phyloP scores from a whole-genome alignment of 2,113 vertebrate genomes.

The Bubo scandiacus region DNA sequence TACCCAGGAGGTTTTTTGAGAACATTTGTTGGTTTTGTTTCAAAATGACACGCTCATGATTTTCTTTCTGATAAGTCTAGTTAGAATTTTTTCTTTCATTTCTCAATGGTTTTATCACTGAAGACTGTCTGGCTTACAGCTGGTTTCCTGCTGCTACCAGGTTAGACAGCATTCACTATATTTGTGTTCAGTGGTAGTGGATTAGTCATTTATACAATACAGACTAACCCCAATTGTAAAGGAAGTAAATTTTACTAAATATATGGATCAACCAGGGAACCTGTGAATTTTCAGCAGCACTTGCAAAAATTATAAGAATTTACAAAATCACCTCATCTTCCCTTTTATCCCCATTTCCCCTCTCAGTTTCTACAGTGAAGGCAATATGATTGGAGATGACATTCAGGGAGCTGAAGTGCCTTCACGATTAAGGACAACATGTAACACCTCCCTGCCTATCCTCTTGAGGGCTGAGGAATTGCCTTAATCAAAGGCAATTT shows the following conservation, averaged over 20 bases:
- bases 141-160: background rate
- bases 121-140: background rate
- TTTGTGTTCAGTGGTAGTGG: constrained; percentile 1
- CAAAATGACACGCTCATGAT: background rate
- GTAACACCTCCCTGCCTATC: background rate
- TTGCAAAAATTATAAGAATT: constrained; percentile 18
- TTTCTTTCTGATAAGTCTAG: background rate
- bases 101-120: background rate
- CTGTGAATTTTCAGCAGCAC: background rate
- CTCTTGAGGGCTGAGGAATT: background rate
- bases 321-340: background rate
- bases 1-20: background rate
- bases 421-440: background rate
- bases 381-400: background rate
- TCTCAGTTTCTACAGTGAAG: background rate
- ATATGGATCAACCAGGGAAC: background rate
- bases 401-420: background rate
- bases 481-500: background rate
- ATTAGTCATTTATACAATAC: constrained; percentile 35
- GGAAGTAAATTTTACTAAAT: constrained; percentile 48
- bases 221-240: background rate
- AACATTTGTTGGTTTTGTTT: background rate
- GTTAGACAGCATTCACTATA: background rate
- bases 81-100: background rate
- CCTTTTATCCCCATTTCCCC: background rate